These are phyloP conservation scores for Pollenia labialis DNA, from an alignment of 2,888 invertebrate genomes.

Conservation along the genomic window DNA sequence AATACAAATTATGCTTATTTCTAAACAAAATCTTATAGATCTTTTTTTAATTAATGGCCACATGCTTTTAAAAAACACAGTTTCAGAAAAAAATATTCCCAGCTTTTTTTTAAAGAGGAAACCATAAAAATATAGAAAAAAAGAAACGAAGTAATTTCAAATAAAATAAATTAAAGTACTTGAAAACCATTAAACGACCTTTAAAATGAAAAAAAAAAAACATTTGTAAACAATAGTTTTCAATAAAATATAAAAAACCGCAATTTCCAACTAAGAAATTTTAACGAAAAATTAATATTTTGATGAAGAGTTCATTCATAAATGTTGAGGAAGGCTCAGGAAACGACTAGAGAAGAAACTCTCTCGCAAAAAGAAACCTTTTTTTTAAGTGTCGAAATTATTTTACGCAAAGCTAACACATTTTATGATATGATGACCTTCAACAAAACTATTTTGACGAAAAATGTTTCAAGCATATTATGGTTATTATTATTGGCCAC, in stretches of 20 bases:
- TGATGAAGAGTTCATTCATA: not conserved
- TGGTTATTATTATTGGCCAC: too few relatives aligned
- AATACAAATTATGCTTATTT: conserved; percentile 10
- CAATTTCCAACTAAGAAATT: not conserved
- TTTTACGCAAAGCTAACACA: too few relatives aligned
- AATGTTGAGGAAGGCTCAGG: not conserved
- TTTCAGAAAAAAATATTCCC: conserved; percentile 23
- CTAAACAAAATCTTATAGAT: conserved; percentile 19
- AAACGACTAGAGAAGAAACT: not conserved
- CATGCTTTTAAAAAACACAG: conserved; percentile 53
- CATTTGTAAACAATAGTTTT: not conserved
- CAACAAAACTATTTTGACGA: too few relatives aligned
- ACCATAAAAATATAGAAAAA: not conserved
- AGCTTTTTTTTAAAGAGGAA: conserved; percentile 11
- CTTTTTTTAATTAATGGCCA: conserved; percentile 34
- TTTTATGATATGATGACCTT: too few relatives aligned
- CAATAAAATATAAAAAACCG: not conserved
- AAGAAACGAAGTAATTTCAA: not conserved
- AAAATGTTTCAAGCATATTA: too few relatives aligned
- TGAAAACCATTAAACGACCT: conserved; percentile 52
- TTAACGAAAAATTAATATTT: not conserved
- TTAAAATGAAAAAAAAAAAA: conserved; percentile 15
- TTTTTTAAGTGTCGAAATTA: too few relatives aligned
- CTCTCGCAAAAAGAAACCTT: too few relatives aligned
- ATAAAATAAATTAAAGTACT: conserved; percentile 34